Conservation (phyloP, 2,888 invertebrate genomes). For the Cistogaster globosa region DNA sequence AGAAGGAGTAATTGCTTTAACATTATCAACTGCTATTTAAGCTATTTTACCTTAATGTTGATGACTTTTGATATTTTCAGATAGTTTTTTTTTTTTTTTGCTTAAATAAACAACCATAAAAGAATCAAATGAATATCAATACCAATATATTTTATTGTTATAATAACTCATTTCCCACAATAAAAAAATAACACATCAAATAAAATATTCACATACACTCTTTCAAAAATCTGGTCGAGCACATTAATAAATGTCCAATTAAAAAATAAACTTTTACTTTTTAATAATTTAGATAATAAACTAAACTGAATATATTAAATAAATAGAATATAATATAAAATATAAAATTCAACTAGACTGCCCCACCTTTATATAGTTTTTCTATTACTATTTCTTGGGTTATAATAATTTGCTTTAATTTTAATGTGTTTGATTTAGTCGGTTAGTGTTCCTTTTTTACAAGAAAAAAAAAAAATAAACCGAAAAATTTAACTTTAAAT, state of each 20-base stretch:
- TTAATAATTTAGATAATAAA: constrained; percentile 2
- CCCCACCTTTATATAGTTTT: constrained; percentile 58
- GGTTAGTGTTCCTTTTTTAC: constrained; percentile 3
- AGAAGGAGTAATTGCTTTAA: too few relatives aligned
- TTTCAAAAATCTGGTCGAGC: neutral
- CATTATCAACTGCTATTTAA: too few relatives aligned
- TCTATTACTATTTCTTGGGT: constrained; percentile 46
- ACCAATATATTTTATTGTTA: too few relatives aligned
- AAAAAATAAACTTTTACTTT: constrained; percentile 43
- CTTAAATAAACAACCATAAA: too few relatives aligned
- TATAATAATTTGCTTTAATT: constrained; percentile 66
- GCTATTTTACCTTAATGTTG: too few relatives aligned
- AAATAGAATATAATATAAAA: neutral
- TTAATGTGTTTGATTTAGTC: constrained; percentile 39
- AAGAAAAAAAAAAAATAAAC: neutral
- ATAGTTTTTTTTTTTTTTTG: too few relatives aligned
- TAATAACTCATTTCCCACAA: too few relatives aligned
- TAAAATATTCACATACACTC: neutral
- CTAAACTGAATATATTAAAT: too few relatives aligned
- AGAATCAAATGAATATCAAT: neutral
- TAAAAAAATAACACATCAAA: neutral
- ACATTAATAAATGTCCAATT: constrained; percentile 23
- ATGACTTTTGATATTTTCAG: too few relatives aligned
- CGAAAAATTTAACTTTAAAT: neutral
- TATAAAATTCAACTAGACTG: constrained; percentile 33